phyloP scores from a whole-genome alignment of 1,140 invertebrate species.

The Leptinotarsa texana region DNA sequence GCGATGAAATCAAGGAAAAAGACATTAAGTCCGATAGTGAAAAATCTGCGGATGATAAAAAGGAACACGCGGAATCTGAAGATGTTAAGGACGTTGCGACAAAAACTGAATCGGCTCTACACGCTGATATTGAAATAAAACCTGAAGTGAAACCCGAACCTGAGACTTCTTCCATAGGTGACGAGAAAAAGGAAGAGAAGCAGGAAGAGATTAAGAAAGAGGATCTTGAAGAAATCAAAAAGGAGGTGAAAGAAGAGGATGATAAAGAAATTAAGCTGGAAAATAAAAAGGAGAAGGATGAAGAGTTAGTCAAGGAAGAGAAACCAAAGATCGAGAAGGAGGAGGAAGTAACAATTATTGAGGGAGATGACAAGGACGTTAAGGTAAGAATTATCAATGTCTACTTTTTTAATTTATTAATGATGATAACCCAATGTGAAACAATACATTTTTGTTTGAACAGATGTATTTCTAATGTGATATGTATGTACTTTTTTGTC shows the following conservation, averaged over 20 bases:
- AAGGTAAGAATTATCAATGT: conserved; percentile 29
- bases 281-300: conserved; percentile 46
- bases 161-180: conserved; percentile 45
- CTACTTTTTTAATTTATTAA: too few species aligned
- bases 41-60: conserved; percentile 48
- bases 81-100: conserved; percentile 37
- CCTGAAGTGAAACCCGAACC: conserved; percentile 42
- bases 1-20: conserved; percentile 60
- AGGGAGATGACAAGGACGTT: conserved; percentile 58
- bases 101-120: conserved; percentile 48
- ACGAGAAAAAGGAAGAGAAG: conserved; percentile 54
- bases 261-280: conserved; percentile 40
- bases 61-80: conserved; percentile 54
- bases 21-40: conserved; percentile 50
- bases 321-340: conserved; percentile 49
- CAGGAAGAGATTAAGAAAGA: conserved; percentile 49
- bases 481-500: too few species aligned
- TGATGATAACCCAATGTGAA: too few species aligned
- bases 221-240: background rate
- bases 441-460: too few species aligned
- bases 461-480: too few species aligned
- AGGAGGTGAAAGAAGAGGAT: conserved; percentile 33
- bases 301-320: conserved; percentile 57
- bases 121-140: conserved; percentile 43
- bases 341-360: conserved; percentile 63